Evolutionary conservation across 2,113 vertebrate genomes (phyloP).

Genomic region (Prietella phreatophila): DNA sequence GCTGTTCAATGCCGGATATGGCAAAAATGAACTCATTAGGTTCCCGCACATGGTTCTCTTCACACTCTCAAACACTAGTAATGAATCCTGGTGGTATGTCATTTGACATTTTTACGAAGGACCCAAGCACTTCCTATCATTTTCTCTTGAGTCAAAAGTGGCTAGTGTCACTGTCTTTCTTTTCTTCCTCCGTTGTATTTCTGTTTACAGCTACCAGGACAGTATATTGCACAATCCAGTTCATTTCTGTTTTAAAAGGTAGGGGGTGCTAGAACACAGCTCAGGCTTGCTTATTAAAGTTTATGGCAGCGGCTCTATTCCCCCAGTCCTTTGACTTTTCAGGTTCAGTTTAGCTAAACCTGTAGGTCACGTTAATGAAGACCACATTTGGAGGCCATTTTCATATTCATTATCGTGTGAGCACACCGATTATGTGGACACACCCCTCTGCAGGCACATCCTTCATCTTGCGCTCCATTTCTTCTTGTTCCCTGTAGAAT

Average conservation of each 20-base stretch:
- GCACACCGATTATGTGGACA: constrained; percentile 7
- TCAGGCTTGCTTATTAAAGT: constrained; percentile 15
- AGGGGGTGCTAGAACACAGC: constrained; percentile 31
- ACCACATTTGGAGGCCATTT: constrained; percentile 1
- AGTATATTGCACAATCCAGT: constrained; percentile 60
- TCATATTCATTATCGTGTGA: constrained; percentile 1
- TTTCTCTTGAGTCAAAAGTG: constrained; percentile 49
- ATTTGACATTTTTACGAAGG: constrained; percentile 6
- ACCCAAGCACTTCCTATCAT: constrained; percentile 42
- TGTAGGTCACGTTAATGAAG: constrained; percentile 39
- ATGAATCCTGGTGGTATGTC: constrained; percentile 25
- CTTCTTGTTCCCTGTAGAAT: background rate
- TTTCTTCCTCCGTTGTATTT: constrained; percentile 28
- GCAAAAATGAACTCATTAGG: no score
- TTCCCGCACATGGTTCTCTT: constrained; percentile 10
- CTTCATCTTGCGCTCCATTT: background rate
- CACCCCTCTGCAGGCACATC: background rate
- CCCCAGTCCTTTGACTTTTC: constrained; percentile 26
- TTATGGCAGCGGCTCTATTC: constrained; percentile 1
- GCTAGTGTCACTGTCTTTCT: constrained; percentile 43
- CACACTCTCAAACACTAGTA: constrained; percentile 28
- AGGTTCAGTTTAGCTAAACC: constrained; percentile 39
- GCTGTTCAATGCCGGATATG: background rate
- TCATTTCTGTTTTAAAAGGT: constrained; percentile 29
- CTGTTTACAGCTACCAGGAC: constrained; percentile 53